Evolutionary conservation across 2,888 invertebrate species (phyloP).

Genomic region (Falcaria lacertinaria): DNA sequence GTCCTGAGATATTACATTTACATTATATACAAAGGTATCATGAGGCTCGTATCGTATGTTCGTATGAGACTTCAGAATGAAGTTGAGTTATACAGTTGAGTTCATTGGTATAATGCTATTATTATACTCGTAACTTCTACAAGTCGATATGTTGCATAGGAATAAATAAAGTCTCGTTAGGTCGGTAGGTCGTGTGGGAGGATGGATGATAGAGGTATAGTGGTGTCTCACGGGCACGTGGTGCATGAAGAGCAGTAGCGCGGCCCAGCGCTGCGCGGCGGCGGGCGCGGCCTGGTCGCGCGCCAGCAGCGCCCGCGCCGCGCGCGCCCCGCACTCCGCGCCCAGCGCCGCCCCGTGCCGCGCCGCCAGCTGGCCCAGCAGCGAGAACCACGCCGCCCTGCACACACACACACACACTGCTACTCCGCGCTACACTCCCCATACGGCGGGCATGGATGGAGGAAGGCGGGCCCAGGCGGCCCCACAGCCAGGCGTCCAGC

Average conservation of each 20-base stretch:
- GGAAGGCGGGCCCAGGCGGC: constrained; percentile 73
- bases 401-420: constrained; percentile 66
- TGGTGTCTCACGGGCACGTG: constrained; percentile 27
- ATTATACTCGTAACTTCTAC: no score
- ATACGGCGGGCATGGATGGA: constrained; percentile 59
- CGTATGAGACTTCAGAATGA: no score
- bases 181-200: no score
- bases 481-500: constrained; percentile 78
- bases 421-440: constrained; percentile 49
- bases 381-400: constrained; percentile 12
- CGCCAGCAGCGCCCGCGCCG: constrained; percentile 32
- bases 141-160: no score
- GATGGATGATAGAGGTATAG: no score
- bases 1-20: constrained; percentile 65
- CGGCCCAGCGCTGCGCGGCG: constrained; percentile 86
- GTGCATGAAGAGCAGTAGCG: constrained; percentile 80
- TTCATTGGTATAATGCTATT: no score
- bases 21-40: no score
- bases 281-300: constrained; percentile 16
- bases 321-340: constrained; percentile 73
- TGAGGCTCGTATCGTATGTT: no score
- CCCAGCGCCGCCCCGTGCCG: constrained; percentile 72
- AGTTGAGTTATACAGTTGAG: no score
- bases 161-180: no score
- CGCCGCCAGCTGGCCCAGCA: constrained; percentile 78